phyloP scores from a whole-genome alignment of 2,888 invertebrate genomes.

The Imbricaverruca yamaguchii region DNA sequence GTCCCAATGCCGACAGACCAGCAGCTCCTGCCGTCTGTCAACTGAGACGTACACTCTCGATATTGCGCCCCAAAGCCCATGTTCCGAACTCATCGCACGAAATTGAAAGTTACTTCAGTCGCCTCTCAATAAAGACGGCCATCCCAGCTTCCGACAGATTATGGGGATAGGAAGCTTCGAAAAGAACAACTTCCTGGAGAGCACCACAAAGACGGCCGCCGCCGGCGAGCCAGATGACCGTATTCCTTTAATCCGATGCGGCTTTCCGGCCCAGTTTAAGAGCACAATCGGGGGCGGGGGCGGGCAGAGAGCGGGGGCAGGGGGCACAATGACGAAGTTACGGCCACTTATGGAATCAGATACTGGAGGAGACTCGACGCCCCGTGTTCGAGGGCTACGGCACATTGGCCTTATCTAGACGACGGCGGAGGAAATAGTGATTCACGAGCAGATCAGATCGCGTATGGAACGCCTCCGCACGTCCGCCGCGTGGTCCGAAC shows the following conservation, averaged over 20 bases:
- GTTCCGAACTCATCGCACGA: neutral
- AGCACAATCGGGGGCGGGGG: neutral
- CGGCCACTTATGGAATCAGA: slow-evolving; percentile 1
- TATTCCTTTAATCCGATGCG: neutral
- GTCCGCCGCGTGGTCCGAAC: too few relatives aligned
- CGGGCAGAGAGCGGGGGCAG: too few relatives aligned
- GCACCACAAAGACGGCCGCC: neutral
- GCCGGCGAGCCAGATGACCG: neutral
- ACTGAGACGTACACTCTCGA: neutral
- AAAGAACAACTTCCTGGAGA: slow-evolving; percentile 4
- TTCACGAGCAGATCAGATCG: too few relatives aligned
- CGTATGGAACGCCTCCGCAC: too few relatives aligned
- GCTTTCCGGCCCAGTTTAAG: neutral
- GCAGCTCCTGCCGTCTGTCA: neutral
- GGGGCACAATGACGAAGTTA: neutral
- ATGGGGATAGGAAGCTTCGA: neutral
- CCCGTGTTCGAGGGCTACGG: neutral
- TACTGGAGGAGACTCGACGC: neutral
- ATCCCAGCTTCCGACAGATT: slow-evolving; percentile 5
- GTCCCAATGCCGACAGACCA: neutral
- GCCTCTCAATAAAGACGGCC: slow-evolving; percentile 6
- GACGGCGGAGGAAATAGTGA: neutral
- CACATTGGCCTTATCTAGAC: neutral
- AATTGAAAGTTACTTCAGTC: neutral
- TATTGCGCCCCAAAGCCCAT: slow-evolving; percentile 9